phyloP scores from a whole-genome alignment of 2,113 vertebrate species.

The Alectura lathami region DNA sequence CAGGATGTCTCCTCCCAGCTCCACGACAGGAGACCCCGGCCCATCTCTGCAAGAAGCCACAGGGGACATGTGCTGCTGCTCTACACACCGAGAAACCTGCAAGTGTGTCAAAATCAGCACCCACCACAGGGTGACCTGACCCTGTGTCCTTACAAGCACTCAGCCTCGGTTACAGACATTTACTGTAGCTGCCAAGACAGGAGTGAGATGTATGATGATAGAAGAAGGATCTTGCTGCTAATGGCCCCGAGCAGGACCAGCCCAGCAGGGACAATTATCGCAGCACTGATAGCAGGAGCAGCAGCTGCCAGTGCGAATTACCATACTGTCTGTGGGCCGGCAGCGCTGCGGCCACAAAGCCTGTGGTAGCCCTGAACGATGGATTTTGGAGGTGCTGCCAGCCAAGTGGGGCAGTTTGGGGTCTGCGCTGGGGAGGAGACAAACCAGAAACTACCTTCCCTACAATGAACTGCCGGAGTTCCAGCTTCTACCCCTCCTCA shows the following conservation, averaged over 20 bases:
- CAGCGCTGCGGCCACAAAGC: neutral
- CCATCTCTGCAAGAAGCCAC: neutral
- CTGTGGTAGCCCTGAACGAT: neutral
- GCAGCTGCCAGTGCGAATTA: neutral
- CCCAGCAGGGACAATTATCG: neutral
- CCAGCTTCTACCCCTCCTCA: neutral
- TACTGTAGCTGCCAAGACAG: neutral
- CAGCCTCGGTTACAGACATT: neutral
- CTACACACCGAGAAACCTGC: neutral
- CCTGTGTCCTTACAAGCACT: rapidly evolving
- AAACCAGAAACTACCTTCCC: neutral
- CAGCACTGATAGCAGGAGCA: neutral
- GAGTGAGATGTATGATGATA: neutral
- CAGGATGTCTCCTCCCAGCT: rapidly evolving
- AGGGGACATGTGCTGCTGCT: neutral
- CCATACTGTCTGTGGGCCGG: rapidly evolving
- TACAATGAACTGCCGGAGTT: neutral
- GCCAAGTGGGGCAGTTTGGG: neutral
- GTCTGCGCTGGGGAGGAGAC: neutral
- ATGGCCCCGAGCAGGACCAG: neutral
- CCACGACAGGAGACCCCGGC: rapidly evolving
- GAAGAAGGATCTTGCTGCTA: neutral
- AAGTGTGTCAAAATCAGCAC: neutral
- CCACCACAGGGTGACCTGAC: rapidly evolving
- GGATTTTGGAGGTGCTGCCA: neutral